Percentiles rank a stretch among this genome's conserved stretches.
These are phyloP conservation scores for Grapholita molesta DNA, from an alignment of 1,140 invertebrate genomes.

Conservation along the genomic window DNA sequence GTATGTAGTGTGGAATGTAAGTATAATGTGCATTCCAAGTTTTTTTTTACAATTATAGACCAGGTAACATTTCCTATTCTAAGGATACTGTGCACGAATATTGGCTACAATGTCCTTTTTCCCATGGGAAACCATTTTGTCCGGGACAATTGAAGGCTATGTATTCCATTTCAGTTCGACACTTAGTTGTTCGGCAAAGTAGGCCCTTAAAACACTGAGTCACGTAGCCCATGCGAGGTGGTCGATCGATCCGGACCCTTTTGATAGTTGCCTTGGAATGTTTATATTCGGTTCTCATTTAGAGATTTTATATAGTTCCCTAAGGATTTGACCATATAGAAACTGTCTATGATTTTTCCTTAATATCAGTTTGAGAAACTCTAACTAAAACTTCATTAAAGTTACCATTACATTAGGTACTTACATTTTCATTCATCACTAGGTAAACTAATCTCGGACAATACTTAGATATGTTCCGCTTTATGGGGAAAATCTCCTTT, in stretches of 20 bases:
- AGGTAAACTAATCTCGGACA: neutral
- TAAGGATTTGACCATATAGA: neutral
- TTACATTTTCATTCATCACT: neutral
- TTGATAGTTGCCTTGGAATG: neutral
- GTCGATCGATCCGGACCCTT: neutral
- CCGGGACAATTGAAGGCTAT: neutral
- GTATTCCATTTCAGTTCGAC: conserved; percentile 8
- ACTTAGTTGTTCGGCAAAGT: neutral
- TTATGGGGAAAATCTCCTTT: neutral
- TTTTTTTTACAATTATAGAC: neutral
- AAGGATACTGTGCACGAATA: neutral
- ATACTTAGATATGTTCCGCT: neutral
- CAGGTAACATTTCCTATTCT: neutral
- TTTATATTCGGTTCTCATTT: neutral
- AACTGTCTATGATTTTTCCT: too few relatives aligned
- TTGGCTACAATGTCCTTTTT: neutral
- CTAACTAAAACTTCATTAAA: too few relatives aligned
- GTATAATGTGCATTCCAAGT: too few relatives aligned
- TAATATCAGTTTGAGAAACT: too few relatives aligned
- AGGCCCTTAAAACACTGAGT: conserved; percentile 14
- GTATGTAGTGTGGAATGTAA: too few relatives aligned
- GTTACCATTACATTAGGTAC: too few relatives aligned
- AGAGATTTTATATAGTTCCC: neutral
- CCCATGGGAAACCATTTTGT: conserved; percentile 1
- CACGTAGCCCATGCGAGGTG: conserved; percentile 6